Evolutionary conservation across 2,888 invertebrate genomes (phyloP), one percentile per base, ranked within the genome.

Genomic region (Ormia ochracea): DNA sequence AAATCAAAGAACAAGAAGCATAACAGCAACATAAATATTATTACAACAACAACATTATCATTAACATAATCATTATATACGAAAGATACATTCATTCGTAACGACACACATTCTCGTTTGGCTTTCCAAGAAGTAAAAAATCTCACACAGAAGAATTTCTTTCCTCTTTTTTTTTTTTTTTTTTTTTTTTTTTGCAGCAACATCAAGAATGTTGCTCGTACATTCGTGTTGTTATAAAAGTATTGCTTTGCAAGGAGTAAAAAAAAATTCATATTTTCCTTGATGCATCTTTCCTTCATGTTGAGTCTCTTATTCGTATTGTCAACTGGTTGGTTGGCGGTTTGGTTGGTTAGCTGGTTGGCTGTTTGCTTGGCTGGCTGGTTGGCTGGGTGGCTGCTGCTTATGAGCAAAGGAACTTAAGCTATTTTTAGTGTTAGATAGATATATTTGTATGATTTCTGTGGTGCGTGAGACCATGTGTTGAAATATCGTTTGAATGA

Each of bases 351-450:
- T n/a, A n/a, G n/a, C n/a, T n/a, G n/a, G n/a, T n/a, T n/a, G n/a
- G n/a, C n/a, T n/a, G n/a, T n/a, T n/a, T n/a, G n/a, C n/a, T n/a
- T n/a, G n/a, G n/a, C n/a, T n/a, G n/a, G n/a, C n/a, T n/a, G n/a
- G n/a, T n/a, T n/a, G n/a, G n/a, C n/a, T n/a, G n/a, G n/a, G n/a
- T n/a, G n/a, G n/a, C n/a, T 36, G 63, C n/a, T 73, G 48, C 14
- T 31, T 50, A 50, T 56, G 36, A 45, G 61, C 72, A 65, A 69
- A 69, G 56, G 33, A 48, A 61, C 61, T 68, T 56, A 10, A 72
- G 72, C 54, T 75, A 80, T 72, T 76, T 80, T 76, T 80, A 76
- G 72, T 50, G 61, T 80, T 80, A 80, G 80, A 80, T 72, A n/a
- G 79, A 75, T 75, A 66, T 61, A 59, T 72, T 68, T 70, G 38